These are phyloP conservation scores for Lucilia cuprina DNA, from an alignment of 1,140 invertebrate species.

Conservation along the genomic window DNA sequence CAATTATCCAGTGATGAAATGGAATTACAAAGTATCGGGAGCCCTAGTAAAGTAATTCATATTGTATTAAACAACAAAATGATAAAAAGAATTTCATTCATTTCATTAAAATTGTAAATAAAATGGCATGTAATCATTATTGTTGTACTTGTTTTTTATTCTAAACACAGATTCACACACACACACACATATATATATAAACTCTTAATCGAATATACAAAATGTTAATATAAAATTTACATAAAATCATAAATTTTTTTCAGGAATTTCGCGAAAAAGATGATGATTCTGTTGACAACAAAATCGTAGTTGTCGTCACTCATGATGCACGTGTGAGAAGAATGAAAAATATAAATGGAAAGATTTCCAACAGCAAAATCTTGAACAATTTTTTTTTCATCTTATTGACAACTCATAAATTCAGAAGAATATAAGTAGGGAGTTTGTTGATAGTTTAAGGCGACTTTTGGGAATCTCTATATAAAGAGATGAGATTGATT, in stretches of 20 bases:
- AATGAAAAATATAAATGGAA: not conserved
- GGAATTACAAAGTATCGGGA: not conserved
- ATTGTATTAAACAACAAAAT: not conserved
- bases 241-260: conserved; percentile 32
- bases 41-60: not conserved
- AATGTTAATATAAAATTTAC: conserved; percentile 22
- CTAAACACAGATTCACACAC: too few relatives aligned
- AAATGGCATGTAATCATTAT: not conserved
- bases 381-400: not conserved
- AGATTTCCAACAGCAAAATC: not conserved
- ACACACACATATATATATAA: too few relatives aligned
- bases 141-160: not conserved
- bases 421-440: not conserved
- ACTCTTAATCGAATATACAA: not conserved
- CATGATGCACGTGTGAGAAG: conserved; percentile 13
- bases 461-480: too few relatives aligned
- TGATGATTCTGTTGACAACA: not conserved
- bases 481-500: too few relatives aligned
- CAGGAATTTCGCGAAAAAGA: conserved; percentile 9
- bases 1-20: not conserved
- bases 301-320: not conserved
- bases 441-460: not conserved
- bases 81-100: not conserved
- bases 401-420: conserved; percentile 31
- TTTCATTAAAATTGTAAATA: conserved; percentile 17